These are phyloP conservation scores for Meandrina meandrites DNA, from an alignment of 92 coral and sea anemone genomes.

Conservation along the genomic window DNA sequence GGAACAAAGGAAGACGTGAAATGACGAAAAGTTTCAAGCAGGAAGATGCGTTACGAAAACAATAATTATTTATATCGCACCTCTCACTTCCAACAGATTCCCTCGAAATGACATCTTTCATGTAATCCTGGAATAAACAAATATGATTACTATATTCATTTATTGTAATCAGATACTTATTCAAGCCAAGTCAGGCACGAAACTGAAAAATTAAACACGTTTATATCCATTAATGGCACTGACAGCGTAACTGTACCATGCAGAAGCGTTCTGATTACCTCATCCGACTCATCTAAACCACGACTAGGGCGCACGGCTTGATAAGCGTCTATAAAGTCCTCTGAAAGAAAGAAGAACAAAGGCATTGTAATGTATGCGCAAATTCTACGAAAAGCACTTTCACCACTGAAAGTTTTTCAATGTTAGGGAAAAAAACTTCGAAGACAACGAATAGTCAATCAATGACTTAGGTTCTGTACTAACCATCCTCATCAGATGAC, in stretches of 20 bases:
- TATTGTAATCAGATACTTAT: not conserved
- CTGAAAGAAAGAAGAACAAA: not conserved
- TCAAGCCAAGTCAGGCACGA: not conserved
- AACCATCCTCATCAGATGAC: conserved; percentile 38
- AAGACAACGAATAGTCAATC: not conserved
- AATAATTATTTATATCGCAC: not conserved
- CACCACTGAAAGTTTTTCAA: not conserved
- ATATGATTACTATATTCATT: not conserved
- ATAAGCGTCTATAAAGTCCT: conserved; percentile 27
- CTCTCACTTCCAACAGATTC: conserved; percentile 16
- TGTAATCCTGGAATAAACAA: not conserved
- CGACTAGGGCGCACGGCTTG: conserved; percentile 30
- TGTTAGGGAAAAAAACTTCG: not conserved
- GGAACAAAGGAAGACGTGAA: not conserved
- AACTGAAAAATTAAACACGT: too few relatives aligned
- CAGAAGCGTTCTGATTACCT: conserved; percentile 8
- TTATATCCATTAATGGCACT: too few relatives aligned
- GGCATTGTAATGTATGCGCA: not conserved
- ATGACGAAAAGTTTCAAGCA: not conserved
- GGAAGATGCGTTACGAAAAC: too few relatives aligned
- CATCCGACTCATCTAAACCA: conserved; percentile 2
- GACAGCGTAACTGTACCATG: not conserved
- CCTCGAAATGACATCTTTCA: not conserved
- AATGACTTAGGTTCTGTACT: not conserved
- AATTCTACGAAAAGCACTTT: not conserved